Percentiles rank a stretch among this genome's conserved stretches.
phyloP scores from a whole-genome alignment of 2,113 vertebrate species.

The Mormoops blainvillei region DNA sequence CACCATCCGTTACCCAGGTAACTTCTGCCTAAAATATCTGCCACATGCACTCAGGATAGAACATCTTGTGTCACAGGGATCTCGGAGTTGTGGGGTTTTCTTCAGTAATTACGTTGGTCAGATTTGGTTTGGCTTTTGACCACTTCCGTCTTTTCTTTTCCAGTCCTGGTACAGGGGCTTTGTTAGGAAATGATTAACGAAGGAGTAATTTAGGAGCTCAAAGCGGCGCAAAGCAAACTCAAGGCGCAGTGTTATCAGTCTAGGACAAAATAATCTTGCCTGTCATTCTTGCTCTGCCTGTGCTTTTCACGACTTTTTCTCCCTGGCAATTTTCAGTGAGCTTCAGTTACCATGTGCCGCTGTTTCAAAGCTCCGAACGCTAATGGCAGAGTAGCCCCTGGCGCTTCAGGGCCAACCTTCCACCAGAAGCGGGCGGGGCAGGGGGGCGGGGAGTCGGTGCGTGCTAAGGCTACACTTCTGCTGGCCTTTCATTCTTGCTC shows the following conservation, averaged over 20 bases:
- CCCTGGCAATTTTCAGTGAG: slow-evolving; percentile 19
- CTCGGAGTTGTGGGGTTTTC: background rate
- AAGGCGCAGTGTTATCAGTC: background rate
- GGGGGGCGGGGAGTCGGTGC: too few relatives aligned
- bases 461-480: background rate
- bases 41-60: background rate
- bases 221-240: background rate
- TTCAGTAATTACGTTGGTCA: background rate
- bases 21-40: background rate
- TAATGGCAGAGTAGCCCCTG: background rate
- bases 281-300: background rate
- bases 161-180: background rate
- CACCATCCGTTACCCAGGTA: background rate
- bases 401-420: background rate
- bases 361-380: background rate
- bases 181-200: background rate
- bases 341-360: background rate
- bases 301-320: background rate
- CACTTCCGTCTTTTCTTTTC: background rate
- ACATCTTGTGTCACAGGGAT: background rate
- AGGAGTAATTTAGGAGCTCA: background rate
- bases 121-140: background rate
- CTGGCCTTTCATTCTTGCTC: background rate
- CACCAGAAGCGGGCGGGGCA: background rate
- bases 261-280: background rate